Base-by-base conservation (phyloP, 2,797 vertebrate genomes). In the Pygocentrus nattereri region DNA sequence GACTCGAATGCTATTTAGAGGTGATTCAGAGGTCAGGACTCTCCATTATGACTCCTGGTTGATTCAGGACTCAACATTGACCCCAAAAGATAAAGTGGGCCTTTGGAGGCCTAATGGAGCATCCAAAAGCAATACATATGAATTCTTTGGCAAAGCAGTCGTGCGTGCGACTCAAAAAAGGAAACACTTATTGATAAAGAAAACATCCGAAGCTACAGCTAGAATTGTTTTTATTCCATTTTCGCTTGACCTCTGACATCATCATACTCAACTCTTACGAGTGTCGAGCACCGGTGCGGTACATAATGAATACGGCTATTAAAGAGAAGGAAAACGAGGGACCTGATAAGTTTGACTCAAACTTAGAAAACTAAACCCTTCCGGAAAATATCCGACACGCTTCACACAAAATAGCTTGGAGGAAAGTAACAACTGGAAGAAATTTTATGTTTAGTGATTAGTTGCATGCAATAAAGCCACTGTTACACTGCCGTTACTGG, bases 21-120 rank as follows among this genome's bases (percentile, higher is more conserved):
- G 85, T 77, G 76, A 77, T 47, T 44, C 68, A 61, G 68, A 67
- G 85, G 84, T 81, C 82, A 86, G 12, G 56, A 72, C 47, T 62
- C 75, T 73, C 34, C 31, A 54, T 54, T 12, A 76, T 27, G 64
- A 44, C 69, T 54, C 67, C 70, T 27, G 49, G 30, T 54, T 68
- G 59, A 79, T 68, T 82, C 67, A 69, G 31, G 44, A 73, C 62
- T 75, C 68, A 84, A 78, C 72, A 76, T 74, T 56, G 65, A 61
- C 30, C 58, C 25, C 38, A 12, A 16, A 62, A 80, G 80, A 82
- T 84, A 82, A 76, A 79, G 27, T 25, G 69, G 65, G 76, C 50
- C 58, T 82, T 47, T 76, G 61, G 61, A 56, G 74, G 59, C 49
- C 74, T 67, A 49, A 50, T 67, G 68, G 15, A 38, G 75, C 64